Evolutionary conservation across 2,888 invertebrate genomes (phyloP), one percentile per base, ranked within the genome.

Genomic region (Drosophila anomelani): DNA sequence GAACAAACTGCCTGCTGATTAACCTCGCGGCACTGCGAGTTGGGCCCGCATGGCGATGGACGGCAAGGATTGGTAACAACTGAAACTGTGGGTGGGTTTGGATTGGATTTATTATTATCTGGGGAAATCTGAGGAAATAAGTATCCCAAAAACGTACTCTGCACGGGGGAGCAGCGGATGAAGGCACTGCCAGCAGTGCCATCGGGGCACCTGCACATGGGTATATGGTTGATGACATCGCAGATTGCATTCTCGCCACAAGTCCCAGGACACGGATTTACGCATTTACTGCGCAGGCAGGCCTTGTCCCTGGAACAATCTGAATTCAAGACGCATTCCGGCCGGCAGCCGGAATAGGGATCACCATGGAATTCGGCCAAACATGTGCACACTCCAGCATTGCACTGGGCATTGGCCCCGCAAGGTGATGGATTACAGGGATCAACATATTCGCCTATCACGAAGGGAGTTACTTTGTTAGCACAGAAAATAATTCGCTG

Each of bases 21-120:
- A 67, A 95, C 93, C 87, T 95, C 94, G 75, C 95, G 94, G 90
- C 96, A 97, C 91, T 95, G 95, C 89, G 96, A 96, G 90, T 96
- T 96, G 0, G 96, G 95, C 55, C 97, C 97, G 91, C 97, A 97
- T 0, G 97, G 96, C 57, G 94, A 94, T 32, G 95, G 95, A 77
- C 93, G 93, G 84, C 95, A 95, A n/a, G 95, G 95, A 91, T 96
- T 93, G 66, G 93, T 86, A 36, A 93, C 80, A 26, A 94, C 93
- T 70, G 80, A 53, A 44, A 66, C 88, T 92, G 76, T 59, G 72
- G 74, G 43, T 5, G 17, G 20, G 15, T 34, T 12, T 2, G 0
- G 8, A 2, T 29, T 15, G 9, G 12, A 12, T 15, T 20, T 23
- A 13, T 39, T 41, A 34, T 26, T 26, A 26, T 26, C 26, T 26